Evolutionary conservation across 2,113 vertebrate genomes (phyloP).

Genomic region (Microtus montanus): DNA sequence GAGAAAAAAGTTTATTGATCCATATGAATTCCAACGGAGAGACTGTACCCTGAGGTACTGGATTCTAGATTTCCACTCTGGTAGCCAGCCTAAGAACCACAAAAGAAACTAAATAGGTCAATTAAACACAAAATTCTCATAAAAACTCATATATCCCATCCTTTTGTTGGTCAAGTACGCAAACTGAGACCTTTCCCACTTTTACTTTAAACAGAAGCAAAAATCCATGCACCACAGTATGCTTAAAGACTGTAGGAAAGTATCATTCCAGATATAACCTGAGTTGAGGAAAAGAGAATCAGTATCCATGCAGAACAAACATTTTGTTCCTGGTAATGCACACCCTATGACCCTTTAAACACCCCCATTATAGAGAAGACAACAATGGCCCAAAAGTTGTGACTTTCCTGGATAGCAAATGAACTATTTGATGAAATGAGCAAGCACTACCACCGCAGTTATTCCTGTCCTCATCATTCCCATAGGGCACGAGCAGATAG

Average conservation of each 20-base stretch:
- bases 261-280: conserved; percentile 45
- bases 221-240: conserved; percentile 55
- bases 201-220: conserved; percentile 59
- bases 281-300: conserved; percentile 67
- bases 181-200: background rate
- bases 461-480: conserved; percentile 31
- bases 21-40: background rate
- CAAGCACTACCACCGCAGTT: conserved; percentile 4
- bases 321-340: background rate
- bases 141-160: background rate
- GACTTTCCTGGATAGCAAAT: conserved; percentile 27
- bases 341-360: background rate
- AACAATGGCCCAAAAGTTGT: conserved; percentile 38
- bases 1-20: conserved; percentile 16
- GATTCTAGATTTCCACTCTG: conserved; percentile 41
- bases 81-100: conserved; percentile 8
- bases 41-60: background rate
- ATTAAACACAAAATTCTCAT: conserved; percentile 13
- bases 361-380: background rate
- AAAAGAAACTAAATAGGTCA: background rate
- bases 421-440: conserved; percentile 6
- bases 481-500: background rate
- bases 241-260: conserved; percentile 58
- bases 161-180: conserved; percentile 26
- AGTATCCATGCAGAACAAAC: conserved; percentile 55